Conservation (phyloP, 2,113 vertebrate genomes). For the Hemichromis elongatus region DNA sequence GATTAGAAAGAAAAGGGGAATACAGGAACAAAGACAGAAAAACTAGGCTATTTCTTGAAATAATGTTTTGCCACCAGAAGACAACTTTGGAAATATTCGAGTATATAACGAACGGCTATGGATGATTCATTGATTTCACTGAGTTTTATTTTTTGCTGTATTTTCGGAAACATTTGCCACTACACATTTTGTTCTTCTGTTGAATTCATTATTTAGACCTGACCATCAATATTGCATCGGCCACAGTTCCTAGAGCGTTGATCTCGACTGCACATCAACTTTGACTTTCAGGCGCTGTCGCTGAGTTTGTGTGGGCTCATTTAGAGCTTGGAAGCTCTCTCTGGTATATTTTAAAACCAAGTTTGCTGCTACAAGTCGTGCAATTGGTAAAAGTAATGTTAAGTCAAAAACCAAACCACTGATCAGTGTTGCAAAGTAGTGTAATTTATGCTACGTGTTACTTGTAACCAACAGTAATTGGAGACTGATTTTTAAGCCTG, state of each 20-base stretch:
- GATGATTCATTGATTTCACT: background rate
- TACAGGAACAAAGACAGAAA: background rate
- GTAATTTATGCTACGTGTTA: background rate
- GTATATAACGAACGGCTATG: background rate
- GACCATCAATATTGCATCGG: constrained; percentile 39
- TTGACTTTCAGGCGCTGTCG: constrained; percentile 14
- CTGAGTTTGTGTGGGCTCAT: background rate
- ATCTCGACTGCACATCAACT: background rate
- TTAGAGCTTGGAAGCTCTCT: background rate
- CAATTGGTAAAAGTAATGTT: background rate
- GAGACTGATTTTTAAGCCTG: background rate
- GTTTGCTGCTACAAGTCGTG: background rate
- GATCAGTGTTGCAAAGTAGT: background rate
- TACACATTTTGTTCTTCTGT: constrained; percentile 18
- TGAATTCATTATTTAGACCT: constrained; percentile 50
- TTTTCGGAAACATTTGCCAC: background rate
- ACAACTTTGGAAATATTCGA: background rate
- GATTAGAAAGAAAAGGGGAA: constrained; percentile 31
- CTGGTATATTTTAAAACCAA: background rate
- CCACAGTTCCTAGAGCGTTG: constrained; percentile 9
- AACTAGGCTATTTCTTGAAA: background rate
- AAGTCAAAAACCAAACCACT: background rate
- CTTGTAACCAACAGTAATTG: background rate
- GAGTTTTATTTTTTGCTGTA: background rate
- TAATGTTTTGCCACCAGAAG: background rate